Percentiles rank a stretch among this genome's conserved stretches.
These are phyloP conservation scores for Parauchenoglanis ngamensis DNA, from an alignment of 2,797 vertebrate genomes.

Conservation along the genomic window DNA sequence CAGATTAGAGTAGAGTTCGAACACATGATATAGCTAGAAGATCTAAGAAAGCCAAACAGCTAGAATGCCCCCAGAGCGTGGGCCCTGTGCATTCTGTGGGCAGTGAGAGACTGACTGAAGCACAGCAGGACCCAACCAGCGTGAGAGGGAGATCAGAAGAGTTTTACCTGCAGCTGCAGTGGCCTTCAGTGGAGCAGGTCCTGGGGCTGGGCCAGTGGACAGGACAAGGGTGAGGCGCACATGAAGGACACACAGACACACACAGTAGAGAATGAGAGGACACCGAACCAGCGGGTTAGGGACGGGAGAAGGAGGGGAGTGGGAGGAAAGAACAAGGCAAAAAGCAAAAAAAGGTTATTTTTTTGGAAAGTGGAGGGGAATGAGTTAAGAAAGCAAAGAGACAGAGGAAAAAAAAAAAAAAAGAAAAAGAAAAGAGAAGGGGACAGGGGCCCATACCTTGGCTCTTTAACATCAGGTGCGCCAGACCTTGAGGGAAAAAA, in stretches of 20 bases:
- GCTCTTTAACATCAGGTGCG: conserved; percentile 97
- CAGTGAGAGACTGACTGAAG: conserved; percentile 53
- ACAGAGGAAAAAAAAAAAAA: conserved; percentile 15
- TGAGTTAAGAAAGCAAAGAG: conserved; percentile 17
- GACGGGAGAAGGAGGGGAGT: conserved; percentile 22
- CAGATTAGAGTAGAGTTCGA: conserved; percentile 10
- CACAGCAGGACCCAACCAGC: conserved; percentile 58
- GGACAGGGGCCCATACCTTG: conserved; percentile 91
- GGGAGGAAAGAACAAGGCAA: conserved; percentile 13
- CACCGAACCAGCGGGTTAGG: conserved; percentile 63
- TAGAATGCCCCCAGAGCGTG: conserved; percentile 61
- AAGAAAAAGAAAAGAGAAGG: conserved; percentile 34
- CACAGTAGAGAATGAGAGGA: conserved; percentile 81
- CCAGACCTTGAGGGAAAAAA: conserved; percentile 95
- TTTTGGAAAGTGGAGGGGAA: conserved; percentile 22
- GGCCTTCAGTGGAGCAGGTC: conserved; percentile 81
- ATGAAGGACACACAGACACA: conserved; percentile 78
- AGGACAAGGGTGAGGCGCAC: conserved; percentile 84
- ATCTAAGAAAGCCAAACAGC: conserved; percentile 62
- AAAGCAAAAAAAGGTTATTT: conserved; percentile 18
- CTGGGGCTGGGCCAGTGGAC: conserved; percentile 83
- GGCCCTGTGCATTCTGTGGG: conserved; percentile 62
- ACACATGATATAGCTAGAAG: conserved; percentile 18
- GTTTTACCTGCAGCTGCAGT: conserved; percentile 82
- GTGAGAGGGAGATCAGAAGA: conserved; percentile 72